Evolutionary conservation across 2,888 invertebrate species (phyloP), one percentile per base, ranked within the genome.

Genomic region (Litoditis marina): DNA sequence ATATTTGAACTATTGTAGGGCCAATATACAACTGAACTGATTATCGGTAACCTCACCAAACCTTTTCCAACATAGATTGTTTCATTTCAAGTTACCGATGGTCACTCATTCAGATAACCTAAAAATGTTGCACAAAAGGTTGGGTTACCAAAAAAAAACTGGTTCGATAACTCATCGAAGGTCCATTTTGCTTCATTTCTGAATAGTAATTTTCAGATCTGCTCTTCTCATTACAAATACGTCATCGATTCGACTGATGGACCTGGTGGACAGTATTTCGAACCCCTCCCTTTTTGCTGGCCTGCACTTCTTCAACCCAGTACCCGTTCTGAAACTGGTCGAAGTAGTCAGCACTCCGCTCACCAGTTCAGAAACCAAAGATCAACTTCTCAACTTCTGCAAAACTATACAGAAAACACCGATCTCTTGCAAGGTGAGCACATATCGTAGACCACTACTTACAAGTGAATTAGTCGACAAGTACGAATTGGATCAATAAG

Each of bases 251-350:
- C 89, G 91, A 11, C 90, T 92, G 73, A 87, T 87, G 66, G 91
- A 91, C 77, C 92, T 93, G 79, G 47, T 61, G 0, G 69, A 69
- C 30, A 60, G 59, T 53, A 68, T 73, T 31, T 49, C 62, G 11
- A 63, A 66, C 32, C 68, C 73, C 0, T 88, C 90, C 1, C 69
- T 88, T 74, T 91, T 92, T 84, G 91, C 90, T 25, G 92, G 92
- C 0, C 87, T 92, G 39, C 92, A 93, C 84, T 92, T 92, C 84
- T 93, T 92, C 86, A 92, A 92, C 84, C 92, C 92, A 0, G 92
- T 91, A 0, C 91, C 92, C 0, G 87, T 92, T 34, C 92, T 93
- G 92, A 90, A 90, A 78, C 86, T 93, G 0, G 85, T 93, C 27
- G 93, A 93, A 86, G 90, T 92, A 2, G 87, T 92, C 13, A 87